phyloP scores from a whole-genome alignment of 2,888 invertebrate genomes.

The Fabriciana adippe region DNA sequence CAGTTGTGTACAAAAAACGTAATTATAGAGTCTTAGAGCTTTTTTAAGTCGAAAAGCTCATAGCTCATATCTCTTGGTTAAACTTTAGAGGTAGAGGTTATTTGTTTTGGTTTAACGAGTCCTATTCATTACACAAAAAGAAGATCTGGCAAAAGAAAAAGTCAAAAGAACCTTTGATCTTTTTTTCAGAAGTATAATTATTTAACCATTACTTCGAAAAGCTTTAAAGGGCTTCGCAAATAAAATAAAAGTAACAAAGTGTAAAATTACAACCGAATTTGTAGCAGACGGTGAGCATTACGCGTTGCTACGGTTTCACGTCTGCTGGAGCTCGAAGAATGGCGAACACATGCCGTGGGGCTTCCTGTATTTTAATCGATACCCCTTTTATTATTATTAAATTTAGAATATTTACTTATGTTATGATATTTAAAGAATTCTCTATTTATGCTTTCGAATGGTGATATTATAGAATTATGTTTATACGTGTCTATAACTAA shows the following conservation, averaged over 20 bases:
- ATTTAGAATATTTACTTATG: not conserved
- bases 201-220: not conserved
- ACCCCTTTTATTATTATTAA: not conserved
- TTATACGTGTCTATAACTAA: too few species aligned
- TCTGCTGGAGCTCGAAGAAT: constrained; percentile 32
- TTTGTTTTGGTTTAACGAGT: constrained; percentile 13
- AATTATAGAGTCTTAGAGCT: constrained; percentile 6
- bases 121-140: constrained; percentile 13
- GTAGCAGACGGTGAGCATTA: constrained; percentile 38
- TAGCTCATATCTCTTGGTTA: constrained; percentile 1
- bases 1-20: not conserved
- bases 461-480: too few species aligned
- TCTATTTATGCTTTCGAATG: too few species aligned
- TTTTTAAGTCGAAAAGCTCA: not conserved
- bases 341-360: constrained; percentile 31
- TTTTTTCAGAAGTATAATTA: not conserved
- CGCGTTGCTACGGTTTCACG: constrained; percentile 33
- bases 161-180: not conserved
- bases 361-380: constrained; percentile 30
- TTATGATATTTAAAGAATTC: not conserved
- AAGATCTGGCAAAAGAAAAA: not conserved
- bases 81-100: constrained; percentile 10
- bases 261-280: constrained; percentile 39
- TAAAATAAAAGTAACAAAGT: constrained; percentile 36
- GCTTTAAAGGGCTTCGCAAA: constrained; percentile 32